Evolutionary conservation across 2,888 invertebrate species (phyloP).

Genomic region (Netelia fuscicornis): DNA sequence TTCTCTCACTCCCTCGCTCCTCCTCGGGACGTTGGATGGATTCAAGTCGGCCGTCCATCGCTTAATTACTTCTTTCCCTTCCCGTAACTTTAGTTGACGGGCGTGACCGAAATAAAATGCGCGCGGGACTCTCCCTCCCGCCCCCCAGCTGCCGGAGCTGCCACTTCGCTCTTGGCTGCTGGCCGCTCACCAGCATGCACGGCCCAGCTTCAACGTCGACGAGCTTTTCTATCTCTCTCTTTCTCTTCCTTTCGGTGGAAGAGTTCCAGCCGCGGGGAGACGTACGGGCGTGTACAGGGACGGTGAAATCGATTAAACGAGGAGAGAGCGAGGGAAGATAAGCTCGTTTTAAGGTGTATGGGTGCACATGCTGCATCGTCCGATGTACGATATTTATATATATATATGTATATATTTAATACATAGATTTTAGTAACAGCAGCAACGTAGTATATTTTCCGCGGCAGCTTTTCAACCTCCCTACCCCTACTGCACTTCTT

Average conservation of each 20-base stretch:
- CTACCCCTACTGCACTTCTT: conserved; percentile 49
- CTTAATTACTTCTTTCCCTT: conserved; percentile 73
- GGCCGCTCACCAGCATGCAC: conserved; percentile 14
- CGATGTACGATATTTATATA: conserved; percentile 12
- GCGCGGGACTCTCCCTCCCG: conserved; percentile 14
- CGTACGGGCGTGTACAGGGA: conserved; percentile 32
- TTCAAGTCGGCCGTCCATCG: conserved; percentile 71
- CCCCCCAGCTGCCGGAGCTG: conserved; percentile 20
- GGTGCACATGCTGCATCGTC: conserved; percentile 38
- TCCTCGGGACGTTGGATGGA: conserved; percentile 40
- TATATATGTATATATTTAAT: conserved; percentile 15
- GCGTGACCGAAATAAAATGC: conserved; percentile 73
- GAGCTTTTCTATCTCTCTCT: conserved; percentile 32
- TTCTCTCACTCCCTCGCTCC: conserved; percentile 5
- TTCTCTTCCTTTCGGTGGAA: conserved; percentile 37
- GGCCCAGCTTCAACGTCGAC: conserved; percentile 22
- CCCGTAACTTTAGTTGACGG: conserved; percentile 72
- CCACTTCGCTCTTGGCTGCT: conserved; percentile 40
- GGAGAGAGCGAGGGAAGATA: conserved; percentile 51
- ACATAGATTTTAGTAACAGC: conserved; percentile 1
- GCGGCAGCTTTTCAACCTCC: background rate
- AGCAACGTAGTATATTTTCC: conserved; percentile 52
- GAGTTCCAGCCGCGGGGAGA: conserved; percentile 44
- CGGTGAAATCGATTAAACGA: conserved; percentile 67
- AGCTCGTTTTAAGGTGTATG: conserved; percentile 54